Conservation (phyloP, 2,113 vertebrate genomes). For the Rhinoptilus africanus region DNA sequence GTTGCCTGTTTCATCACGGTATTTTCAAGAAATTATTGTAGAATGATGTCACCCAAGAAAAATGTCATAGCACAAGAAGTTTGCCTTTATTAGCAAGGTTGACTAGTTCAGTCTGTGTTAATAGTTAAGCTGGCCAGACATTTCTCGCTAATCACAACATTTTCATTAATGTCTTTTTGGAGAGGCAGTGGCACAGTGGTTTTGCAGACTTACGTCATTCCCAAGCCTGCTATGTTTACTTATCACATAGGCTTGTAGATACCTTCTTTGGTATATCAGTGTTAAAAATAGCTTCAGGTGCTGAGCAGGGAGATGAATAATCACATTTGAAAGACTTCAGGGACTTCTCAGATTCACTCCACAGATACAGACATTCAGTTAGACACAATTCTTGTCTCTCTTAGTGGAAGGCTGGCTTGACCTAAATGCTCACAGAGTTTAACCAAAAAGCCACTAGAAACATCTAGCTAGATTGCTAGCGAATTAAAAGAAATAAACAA, state of each 20-base stretch:
- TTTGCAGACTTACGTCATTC: background rate
- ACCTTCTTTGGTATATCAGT: background rate
- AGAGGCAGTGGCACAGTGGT: background rate
- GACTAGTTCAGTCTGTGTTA: background rate
- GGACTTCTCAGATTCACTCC: background rate
- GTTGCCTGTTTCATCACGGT: background rate
- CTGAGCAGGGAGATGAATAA: background rate
- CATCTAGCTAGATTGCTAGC: background rate
- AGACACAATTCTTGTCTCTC: background rate
- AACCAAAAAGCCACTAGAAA: background rate
- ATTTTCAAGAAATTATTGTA: background rate
- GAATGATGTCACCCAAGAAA: constrained; percentile 18
- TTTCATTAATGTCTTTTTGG: background rate
- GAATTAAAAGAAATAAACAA: background rate
- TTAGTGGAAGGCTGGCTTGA: background rate
- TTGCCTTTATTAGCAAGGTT: background rate
- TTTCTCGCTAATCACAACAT: background rate
- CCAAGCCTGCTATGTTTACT: background rate
- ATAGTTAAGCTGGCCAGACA: background rate
- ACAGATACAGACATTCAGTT: background rate
- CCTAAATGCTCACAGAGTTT: background rate
- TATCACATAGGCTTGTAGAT: background rate
- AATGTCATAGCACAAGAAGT: constrained; percentile 4
- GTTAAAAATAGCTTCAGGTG: constrained; percentile 14
- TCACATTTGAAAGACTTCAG: background rate